Evolutionary conservation across 2,113 vertebrate species (phyloP), one percentile per base, ranked within the genome.

Genomic region (Pseudorhombus dupliciocellatus): DNA sequence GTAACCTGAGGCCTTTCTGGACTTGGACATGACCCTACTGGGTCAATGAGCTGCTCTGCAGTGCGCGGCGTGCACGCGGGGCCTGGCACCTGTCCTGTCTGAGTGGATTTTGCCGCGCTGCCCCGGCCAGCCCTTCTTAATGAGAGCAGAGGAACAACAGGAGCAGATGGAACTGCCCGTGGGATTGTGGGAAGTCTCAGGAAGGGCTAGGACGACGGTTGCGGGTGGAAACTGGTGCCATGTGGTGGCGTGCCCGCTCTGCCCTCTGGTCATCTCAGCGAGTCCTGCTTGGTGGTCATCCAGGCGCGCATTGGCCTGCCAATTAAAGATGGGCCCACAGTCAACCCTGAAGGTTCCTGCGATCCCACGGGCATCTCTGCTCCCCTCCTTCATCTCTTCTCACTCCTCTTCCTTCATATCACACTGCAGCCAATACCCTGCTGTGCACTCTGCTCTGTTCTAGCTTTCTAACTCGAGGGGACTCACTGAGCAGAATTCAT

Each of bases 141-240:
- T 90, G 88, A 89, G 87, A 84, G 71, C 79, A 58, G 81, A 75
- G 64, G 62, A 89, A 86, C 80, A 75, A 85, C 82, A 73, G 64
- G 81, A 87, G 80, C 88, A 93, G 90, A 92, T 93, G 92, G 91
- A 88, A 83, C 57, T 53, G 89, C 91, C 90, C 89, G 71, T 82
- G 88, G 90, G 90, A 92, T 81, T 80, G 77, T 75, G 79, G 79
- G 85, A 84, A 84, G 85, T 71, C 80, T 85, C 68, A n/a, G 76
- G 86, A 82, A 86, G 73, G 77, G 80, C 75, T 62, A 51, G 81
- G 69, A 73, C 9, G 64, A 50, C 16, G 73, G 58, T 73, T 67
- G 70, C 48, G 63, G 76, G 84, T 74, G 77, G 79, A 81, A 79
- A 82, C 70, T 30, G n/a, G 82, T 84, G 88, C 90, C 87, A 91